A percentile compares a stretch with the other conserved stretches of the same genome.
Conservation (phyloP, 1,140 invertebrate genomes). For the Procambarus clarkii region DNA sequence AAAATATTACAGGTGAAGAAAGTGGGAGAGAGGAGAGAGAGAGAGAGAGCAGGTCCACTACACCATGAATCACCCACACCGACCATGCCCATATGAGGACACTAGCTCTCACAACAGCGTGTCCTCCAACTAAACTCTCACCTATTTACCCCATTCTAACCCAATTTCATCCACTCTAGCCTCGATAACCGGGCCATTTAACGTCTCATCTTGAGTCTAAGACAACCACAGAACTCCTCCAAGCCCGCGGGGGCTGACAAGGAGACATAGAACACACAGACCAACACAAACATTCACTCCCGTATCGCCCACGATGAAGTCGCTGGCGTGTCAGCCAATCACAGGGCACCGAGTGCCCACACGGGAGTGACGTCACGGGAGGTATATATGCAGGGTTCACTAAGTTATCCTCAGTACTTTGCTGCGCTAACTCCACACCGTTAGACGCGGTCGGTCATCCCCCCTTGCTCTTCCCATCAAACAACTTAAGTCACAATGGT, state of each 20-base stretch:
- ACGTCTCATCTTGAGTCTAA: neutral
- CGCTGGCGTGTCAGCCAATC: neutral
- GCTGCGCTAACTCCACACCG: slow-evolving; percentile 4
- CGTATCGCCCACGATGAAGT: neutral
- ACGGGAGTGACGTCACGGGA: neutral
- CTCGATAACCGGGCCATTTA: neutral
- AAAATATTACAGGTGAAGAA: no score
- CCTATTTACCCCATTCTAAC: neutral
- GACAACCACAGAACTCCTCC: neutral
- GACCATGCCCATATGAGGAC: neutral
- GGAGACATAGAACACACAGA: neutral
- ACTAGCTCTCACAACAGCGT: neutral
- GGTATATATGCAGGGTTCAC: neutral
- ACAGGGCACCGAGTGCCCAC: neutral
- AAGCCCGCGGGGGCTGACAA: neutral
- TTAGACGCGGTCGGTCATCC: neutral
- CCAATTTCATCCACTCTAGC: no score
- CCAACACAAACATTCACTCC: neutral
- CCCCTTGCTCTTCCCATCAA: neutral
- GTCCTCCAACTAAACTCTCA: neutral
- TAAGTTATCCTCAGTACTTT: neutral
- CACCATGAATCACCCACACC: neutral
- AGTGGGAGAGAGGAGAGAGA: neutral
- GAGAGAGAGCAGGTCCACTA: neutral
- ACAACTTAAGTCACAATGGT: neutral